Percentiles rank a stretch among this genome's conserved stretches.
phyloP scores from a whole-genome alignment of 2,888 invertebrate species.

The Rotaria magnacalcarata region DNA sequence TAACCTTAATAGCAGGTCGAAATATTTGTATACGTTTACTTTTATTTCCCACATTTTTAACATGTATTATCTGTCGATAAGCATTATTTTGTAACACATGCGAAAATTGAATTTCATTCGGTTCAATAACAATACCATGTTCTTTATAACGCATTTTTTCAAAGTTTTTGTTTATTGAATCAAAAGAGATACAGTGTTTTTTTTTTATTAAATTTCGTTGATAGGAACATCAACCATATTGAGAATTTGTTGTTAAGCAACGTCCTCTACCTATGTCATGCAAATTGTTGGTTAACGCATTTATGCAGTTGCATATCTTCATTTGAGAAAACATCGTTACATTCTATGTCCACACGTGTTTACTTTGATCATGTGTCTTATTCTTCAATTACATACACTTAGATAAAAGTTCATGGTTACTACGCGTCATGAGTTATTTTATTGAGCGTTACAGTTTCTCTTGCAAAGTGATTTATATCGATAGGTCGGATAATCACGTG shows the following conservation, averaged over 20 bases:
- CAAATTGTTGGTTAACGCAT: neutral
- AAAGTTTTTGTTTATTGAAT: too few species aligned
- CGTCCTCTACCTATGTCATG: neutral
- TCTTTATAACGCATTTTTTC: constrained; percentile 43
- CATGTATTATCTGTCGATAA: constrained; percentile 40
- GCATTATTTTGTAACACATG: constrained; percentile 40
- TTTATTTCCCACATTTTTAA: constrained; percentile 45
- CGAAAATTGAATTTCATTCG: constrained; percentile 38
- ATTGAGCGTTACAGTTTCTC: neutral
- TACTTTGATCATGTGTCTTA: neutral
- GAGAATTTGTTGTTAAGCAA: neutral
- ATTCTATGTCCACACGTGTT: neutral
- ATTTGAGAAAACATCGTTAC: neutral
- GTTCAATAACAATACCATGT: constrained; percentile 44
- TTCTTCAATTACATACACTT: neutral
- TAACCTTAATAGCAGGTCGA: constrained; percentile 40
- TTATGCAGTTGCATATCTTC: neutral
- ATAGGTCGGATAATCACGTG: constrained; percentile 10
- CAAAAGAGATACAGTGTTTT: neutral
- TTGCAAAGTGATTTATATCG: neutral
- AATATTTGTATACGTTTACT: constrained; percentile 45
- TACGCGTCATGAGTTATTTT: neutral
- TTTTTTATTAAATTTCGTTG: neutral
- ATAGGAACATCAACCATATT: neutral
- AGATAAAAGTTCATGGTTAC: constrained; percentile 10